Evolutionary conservation across 2,888 invertebrate genomes (phyloP), one percentile per base, ranked within the genome.

Genomic region (Apodemia zela): DNA sequence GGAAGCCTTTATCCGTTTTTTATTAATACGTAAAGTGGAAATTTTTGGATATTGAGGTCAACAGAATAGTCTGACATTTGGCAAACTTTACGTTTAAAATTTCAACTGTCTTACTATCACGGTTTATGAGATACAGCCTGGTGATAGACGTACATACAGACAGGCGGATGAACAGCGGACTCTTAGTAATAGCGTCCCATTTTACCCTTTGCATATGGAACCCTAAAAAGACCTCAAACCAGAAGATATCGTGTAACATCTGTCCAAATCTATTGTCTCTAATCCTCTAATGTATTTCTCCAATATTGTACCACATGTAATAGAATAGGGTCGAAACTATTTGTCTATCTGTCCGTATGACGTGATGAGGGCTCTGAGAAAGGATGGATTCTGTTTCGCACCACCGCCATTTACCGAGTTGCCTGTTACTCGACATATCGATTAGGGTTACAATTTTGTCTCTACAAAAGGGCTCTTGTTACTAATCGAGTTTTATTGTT

Each of bases 311-410:
- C 25, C 54, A 49, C 49, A 21, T 42, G 25, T 18, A 54, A 54
- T 54, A 54, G 25, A 54, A 54, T 54, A 54, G 54, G 54, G 54
- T 15, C 54, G 54, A 21, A 25, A 54, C 54, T 54, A 54, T 54
- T 54, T 54, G 54, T 54, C 54, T 54, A 54, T 54, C 54, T 54
- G 54, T 54, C 54, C 54, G 13, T 54, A 15, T 25, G 54, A 54
- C 54, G 15, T 25, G 54, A 54, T 54, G 15, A 54, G 54, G 54
- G 54, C 54, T 42, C 42, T 54, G 25, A 54, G 54, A 25, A 54
- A 42, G 42, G 42, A 42, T 21, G 25, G 54, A 18, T 54, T 54
- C 54, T 54, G 54, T 54, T 54, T 15, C 25, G 15, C 21, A 21
- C 54, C 21, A 51, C 21, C 54, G 54, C 15, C 21, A 25, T 21